Evolutionary conservation across 2,797 vertebrate genomes (phyloP).

Genomic region (Hoplostethus atlanticus): DNA sequence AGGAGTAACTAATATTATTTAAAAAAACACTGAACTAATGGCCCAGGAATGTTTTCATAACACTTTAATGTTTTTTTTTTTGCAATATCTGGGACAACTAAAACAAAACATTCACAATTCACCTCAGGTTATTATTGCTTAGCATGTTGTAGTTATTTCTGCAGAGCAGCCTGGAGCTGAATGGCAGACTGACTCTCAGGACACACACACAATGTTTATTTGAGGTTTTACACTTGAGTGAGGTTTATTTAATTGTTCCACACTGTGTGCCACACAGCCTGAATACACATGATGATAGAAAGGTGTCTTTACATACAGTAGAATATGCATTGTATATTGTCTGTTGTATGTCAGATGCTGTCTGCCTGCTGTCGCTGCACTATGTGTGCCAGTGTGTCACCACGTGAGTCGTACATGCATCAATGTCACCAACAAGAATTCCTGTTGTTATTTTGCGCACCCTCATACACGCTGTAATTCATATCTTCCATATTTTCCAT

Average conservation of each 20-base stretch:
- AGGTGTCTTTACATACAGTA: neutral
- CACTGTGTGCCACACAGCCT: slow-evolving; percentile 36
- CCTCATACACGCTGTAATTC: too few relatives aligned
- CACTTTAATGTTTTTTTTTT: slow-evolving; percentile 1
- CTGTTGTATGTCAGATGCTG: slow-evolving; percentile 30
- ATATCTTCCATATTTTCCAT: neutral
- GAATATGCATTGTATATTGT: neutral
- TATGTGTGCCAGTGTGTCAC: too few relatives aligned
- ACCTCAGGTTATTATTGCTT: slow-evolving; percentile 30
- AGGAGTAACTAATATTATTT: neutral
- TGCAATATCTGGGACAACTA: neutral
- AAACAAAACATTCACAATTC: slow-evolving; percentile 32
- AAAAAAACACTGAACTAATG: slow-evolving; percentile 15
- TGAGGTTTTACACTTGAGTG: slow-evolving; percentile 38
- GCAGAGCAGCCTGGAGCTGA: slow-evolving; percentile 46
- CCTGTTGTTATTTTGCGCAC: too few relatives aligned
- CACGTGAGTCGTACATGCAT: too few relatives aligned
- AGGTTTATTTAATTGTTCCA: slow-evolving; percentile 52
- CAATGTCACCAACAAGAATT: too few relatives aligned
- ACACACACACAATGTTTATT: slow-evolving; percentile 29
- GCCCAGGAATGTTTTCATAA: slow-evolving; percentile 12
- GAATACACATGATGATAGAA: slow-evolving; percentile 28
- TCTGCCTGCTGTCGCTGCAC: neutral
- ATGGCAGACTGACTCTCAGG: slow-evolving; percentile 37
- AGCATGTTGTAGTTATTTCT: slow-evolving; percentile 36